phyloP scores from a whole-genome alignment of 2,113 vertebrate genomes.

The Sceloporus undulatus region DNA sequence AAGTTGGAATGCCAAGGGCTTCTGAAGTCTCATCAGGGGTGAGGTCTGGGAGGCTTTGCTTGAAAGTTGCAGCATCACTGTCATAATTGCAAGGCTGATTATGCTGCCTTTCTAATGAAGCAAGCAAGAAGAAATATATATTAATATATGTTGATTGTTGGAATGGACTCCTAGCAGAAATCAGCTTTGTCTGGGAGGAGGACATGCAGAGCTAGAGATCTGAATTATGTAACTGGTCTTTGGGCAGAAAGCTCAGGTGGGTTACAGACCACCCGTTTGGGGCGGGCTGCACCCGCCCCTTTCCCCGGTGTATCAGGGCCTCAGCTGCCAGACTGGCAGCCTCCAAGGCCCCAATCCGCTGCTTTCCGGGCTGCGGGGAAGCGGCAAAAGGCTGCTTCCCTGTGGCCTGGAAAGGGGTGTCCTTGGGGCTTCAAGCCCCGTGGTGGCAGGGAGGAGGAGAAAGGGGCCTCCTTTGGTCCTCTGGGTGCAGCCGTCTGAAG shows the following conservation, averaged over 20 bases:
- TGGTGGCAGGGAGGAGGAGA: too few species aligned
- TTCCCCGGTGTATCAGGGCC: too few species aligned
- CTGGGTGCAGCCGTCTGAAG: too few species aligned
- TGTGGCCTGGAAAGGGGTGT: too few species aligned
- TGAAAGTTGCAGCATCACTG: slow-evolving; percentile 91
- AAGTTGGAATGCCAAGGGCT: slow-evolving; percentile 81
- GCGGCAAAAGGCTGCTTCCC: too few species aligned
- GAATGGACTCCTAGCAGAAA: rapidly evolving
- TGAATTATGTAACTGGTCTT: neutral
- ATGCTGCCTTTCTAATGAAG: slow-evolving; percentile 80
- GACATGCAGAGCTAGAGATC: slow-evolving; percentile 8
- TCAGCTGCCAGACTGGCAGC: too few species aligned
- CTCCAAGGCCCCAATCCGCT: too few species aligned
- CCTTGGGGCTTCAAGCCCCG: too few species aligned
- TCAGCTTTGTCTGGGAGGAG: neutral
- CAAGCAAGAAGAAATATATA: slow-evolving; percentile 50
- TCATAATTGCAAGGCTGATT: slow-evolving; percentile 86
- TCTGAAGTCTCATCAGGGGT: slow-evolving; percentile 93
- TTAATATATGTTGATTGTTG: neutral
- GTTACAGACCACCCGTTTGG: too few species aligned
- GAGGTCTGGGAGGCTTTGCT: slow-evolving; percentile 94
- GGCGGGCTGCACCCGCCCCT: too few species aligned
- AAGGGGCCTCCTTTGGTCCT: too few species aligned
- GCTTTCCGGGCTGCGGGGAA: too few species aligned
- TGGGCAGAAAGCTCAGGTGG: rapidly evolving